Evolutionary conservation across 2,888 invertebrate genomes (phyloP).

Genomic region (Spialia ferax): DNA sequence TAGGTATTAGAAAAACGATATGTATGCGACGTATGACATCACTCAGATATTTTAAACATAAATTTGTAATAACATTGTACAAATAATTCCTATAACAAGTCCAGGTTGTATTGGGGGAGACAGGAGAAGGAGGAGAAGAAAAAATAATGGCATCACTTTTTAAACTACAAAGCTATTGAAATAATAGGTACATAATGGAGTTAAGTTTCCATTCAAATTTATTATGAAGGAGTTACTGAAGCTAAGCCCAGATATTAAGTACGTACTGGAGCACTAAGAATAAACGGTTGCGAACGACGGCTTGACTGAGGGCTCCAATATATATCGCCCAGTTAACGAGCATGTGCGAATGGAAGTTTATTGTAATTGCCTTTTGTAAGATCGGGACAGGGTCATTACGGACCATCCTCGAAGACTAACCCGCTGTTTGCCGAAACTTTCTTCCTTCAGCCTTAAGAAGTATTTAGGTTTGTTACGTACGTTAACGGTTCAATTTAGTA

Average conservation of each 20-base stretch:
- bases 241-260: conserved; percentile 40
- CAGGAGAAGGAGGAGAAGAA: too few species aligned
- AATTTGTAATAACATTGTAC: too few species aligned
- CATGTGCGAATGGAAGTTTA: conserved; percentile 85
- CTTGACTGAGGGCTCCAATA: conserved; percentile 77
- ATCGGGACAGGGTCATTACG: conserved; percentile 83
- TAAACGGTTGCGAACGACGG: conserved; percentile 69
- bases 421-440: conserved; percentile 77
- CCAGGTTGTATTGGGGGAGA: background rate
- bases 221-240: conserved; percentile 5
- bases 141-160: too few species aligned
- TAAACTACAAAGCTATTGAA: too few species aligned
- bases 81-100: too few species aligned
- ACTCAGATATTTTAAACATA: too few species aligned
- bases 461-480: conserved; percentile 34
- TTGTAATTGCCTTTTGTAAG: conserved; percentile 87
- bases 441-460: conserved; percentile 47
- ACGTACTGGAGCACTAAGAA: conserved; percentile 57
- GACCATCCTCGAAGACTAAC: conserved; percentile 73
- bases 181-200: too few species aligned
- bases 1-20: too few species aligned
- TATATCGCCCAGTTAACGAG: conserved; percentile 85
- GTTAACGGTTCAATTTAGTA: conserved; percentile 30
- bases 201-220: too few species aligned
- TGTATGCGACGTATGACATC: too few species aligned